phyloP scores from a whole-genome alignment of 2,113 vertebrate genomes.

The Morone saxatilis region DNA sequence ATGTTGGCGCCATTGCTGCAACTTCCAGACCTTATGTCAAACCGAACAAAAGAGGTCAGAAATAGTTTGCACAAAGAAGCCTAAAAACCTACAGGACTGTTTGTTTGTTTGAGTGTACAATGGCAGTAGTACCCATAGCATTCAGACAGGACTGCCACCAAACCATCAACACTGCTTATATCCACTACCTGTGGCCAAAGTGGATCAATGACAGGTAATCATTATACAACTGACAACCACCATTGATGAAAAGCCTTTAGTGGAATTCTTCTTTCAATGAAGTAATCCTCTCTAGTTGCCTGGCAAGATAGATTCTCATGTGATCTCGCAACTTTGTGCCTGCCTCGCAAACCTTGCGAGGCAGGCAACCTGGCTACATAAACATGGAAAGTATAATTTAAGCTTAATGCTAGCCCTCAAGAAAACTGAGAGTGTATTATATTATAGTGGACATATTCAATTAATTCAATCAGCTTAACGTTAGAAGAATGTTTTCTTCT shows the following conservation, averaged over 20 bases:
- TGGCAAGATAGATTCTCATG: no score
- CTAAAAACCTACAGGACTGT: not conserved
- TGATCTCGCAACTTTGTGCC: no score
- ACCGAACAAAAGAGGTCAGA: conserved; percentile 29
- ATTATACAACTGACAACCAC: not conserved
- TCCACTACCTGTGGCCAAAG: not conserved
- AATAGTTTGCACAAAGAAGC: conserved; percentile 1
- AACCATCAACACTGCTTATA: not conserved
- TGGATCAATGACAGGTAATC: not conserved
- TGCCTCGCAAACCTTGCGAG: no score
- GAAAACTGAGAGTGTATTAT: no score
- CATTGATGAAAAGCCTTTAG: not conserved
- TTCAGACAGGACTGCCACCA: not conserved
- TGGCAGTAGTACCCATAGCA: not conserved
- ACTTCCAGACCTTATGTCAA: conserved; percentile 26
- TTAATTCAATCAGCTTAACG: no score
- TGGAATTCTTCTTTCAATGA: no score
- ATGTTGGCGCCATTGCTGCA: conserved; percentile 32
- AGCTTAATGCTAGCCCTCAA: no score
- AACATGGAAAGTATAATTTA: no score
- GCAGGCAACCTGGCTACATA: no score
- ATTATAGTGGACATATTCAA: no score
- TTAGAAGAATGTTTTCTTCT: no score
- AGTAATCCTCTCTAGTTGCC: no score
- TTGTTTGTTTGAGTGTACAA: not conserved